A percentile compares a stretch with the other conserved stretches of the same genome.
phyloP scores from a whole-genome alignment of 2,797 vertebrate genomes.

The Meriones psammophilus region DNA sequence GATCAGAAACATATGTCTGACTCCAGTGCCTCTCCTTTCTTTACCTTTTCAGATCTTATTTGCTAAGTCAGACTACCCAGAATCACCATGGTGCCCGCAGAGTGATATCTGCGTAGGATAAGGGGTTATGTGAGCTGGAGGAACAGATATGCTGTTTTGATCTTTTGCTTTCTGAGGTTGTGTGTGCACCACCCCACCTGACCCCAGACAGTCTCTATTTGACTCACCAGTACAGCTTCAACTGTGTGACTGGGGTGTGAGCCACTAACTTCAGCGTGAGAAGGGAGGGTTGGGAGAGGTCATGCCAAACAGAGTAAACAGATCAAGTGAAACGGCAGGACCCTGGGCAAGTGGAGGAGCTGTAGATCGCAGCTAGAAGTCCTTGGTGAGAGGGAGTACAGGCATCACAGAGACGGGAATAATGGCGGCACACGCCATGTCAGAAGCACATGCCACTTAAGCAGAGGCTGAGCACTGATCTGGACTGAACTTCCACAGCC shows the following conservation, averaged over 20 bases:
- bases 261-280: slow-evolving; percentile 14
- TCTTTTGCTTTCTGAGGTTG: slow-evolving; percentile 15
- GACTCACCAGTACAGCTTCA: slow-evolving; percentile 37
- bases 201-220: not conserved
- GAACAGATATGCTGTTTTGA: not conserved
- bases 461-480: not conserved
- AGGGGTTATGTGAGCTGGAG: not conserved
- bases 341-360: not conserved
- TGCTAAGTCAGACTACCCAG: not conserved
- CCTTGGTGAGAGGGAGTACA: not conserved
- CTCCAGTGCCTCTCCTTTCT: not conserved
- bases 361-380: not conserved
- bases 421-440: not conserved
- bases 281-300: not conserved
- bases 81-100: not conserved
- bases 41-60: slow-evolving; percentile 58
- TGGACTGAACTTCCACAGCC: not conserved
- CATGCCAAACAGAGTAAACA: slow-evolving; percentile 11
- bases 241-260: slow-evolving; percentile 12
- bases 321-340: slow-evolving; percentile 8
- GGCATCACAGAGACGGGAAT: not conserved
- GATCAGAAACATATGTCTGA: slow-evolving; percentile 21
- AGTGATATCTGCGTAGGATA: slow-evolving; percentile 1
- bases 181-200: not conserved
- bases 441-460: not conserved